Base-by-base conservation (phyloP, 2,113 vertebrate genomes). In the Cromileptes altivelis region DNA sequence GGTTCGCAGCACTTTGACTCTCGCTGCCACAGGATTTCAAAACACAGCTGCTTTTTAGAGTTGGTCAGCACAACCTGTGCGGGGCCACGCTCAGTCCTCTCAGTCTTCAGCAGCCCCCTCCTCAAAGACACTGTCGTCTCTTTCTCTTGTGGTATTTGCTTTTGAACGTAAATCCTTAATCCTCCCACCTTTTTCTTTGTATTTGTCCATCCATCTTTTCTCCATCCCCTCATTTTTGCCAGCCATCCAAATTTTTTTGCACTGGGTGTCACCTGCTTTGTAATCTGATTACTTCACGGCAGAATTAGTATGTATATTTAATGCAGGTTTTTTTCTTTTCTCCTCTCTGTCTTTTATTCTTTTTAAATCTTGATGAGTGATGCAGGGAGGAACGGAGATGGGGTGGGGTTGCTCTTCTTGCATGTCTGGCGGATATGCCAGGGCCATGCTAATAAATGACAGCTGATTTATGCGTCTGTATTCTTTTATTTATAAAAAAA, bases 401-500 rank as follows among this genome's bases (percentile, higher is more conserved):
- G 97, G 96, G 97, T 97, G 96, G 86, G 96, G 96, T 95, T 95
- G 96, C 96, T 95, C 95, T 88, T 94, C 96, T 97, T 96, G 96
- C 96, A 97, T 97, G 97, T 97, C 98, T 99, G 96, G 96, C 96
- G 96, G 97, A 98, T 97, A 97, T 97, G 97, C 98, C 97, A 97
- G 96, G 96, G 95, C 97, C 96, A 93, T 96, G 96, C 97, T 99
- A 99, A 99, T 98, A 98, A 98, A 98, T 99, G 98, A 99, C 98
- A 99, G 97, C 97, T 98, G 97, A 99, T 99, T 98, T 99, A 98
- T 99, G 98, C 97, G 97, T 98, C 97, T 98, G 97, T 97, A 99
- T 99, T 99, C 97, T 99, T 99, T 99, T 99, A 99, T 99, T 99
- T 99, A 99, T 99, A 98, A 97, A 99, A 98, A 99, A 99, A 98